These are phyloP conservation scores for Ylistrum balloti DNA, from an alignment of 1,140 invertebrate species.

Conservation along the genomic window DNA sequence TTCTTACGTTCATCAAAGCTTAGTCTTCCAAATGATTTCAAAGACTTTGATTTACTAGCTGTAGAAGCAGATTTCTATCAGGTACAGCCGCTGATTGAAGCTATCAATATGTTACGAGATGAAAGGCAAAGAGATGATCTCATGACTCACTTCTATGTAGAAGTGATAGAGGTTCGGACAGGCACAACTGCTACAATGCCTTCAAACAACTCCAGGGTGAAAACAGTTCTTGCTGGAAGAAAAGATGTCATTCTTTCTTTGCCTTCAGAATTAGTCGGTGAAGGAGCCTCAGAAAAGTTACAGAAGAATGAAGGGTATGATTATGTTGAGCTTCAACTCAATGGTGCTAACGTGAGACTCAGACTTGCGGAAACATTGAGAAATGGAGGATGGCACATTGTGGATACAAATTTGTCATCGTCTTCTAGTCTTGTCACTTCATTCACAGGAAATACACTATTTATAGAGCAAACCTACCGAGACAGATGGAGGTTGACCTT, in stretches of 20 bases:
- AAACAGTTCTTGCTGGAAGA: conserved; percentile 76
- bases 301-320: conserved; percentile 68
- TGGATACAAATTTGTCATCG: conserved; percentile 84
- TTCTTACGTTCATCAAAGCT: conserved; percentile 85
- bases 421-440: conserved; percentile 71
- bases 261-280: conserved; percentile 71
- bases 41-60: conserved; percentile 92
- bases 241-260: conserved; percentile 73
- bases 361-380: conserved; percentile 87
- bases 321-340: conserved; percentile 76
- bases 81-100: conserved; percentile 86
- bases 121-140: conserved; percentile 50
- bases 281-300: conserved; percentile 72
- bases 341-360: conserved; percentile 71
- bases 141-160: conserved; percentile 68
- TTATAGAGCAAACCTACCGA: conserved; percentile 77
- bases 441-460: neutral
- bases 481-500: conserved; percentile 72
- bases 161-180: conserved; percentile 77
- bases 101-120: conserved; percentile 86
- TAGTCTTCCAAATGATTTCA: conserved; percentile 92
- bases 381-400: conserved; percentile 89
- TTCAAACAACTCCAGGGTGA: conserved; percentile 78
- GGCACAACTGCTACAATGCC: conserved; percentile 80
- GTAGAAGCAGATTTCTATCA: conserved; percentile 97